Percentiles rank a stretch among this genome's conserved stretches.
Conservation (phyloP, 2,888 invertebrate species). For the Ashinkailepas kermadecensis region DNA sequence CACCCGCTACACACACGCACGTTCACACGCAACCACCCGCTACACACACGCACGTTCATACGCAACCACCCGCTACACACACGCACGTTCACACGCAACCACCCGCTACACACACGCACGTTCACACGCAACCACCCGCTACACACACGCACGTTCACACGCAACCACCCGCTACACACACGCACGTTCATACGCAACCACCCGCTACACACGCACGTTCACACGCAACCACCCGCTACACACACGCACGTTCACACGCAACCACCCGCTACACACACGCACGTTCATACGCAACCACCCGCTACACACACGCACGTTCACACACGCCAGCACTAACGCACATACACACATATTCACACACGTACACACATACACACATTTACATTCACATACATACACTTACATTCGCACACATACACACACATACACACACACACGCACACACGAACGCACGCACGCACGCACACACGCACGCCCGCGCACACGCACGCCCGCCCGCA, state of each 20-base stretch:
- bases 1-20: neutral
- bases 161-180: neutral
- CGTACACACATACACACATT: conserved; percentile 41
- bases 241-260: neutral
- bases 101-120: neutral
- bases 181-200: neutral
- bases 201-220: too few relatives aligned
- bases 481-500: too few relatives aligned
- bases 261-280: neutral
- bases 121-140: neutral
- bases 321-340: neutral
- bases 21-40: neutral
- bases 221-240: neutral
- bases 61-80: neutral
- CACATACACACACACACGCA: too few relatives aligned
- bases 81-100: neutral
- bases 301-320: neutral
- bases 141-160: neutral
- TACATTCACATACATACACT: too few relatives aligned
- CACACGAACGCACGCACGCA: too few relatives aligned
- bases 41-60: neutral
- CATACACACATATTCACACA: neutral
- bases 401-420: too few relatives aligned
- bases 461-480: too few relatives aligned
- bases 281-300: neutral